A percentile compares a stretch with the other conserved stretches of the same genome.
phyloP scores from a whole-genome alignment of 2,113 vertebrate species.

The Raja brachyura region DNA sequence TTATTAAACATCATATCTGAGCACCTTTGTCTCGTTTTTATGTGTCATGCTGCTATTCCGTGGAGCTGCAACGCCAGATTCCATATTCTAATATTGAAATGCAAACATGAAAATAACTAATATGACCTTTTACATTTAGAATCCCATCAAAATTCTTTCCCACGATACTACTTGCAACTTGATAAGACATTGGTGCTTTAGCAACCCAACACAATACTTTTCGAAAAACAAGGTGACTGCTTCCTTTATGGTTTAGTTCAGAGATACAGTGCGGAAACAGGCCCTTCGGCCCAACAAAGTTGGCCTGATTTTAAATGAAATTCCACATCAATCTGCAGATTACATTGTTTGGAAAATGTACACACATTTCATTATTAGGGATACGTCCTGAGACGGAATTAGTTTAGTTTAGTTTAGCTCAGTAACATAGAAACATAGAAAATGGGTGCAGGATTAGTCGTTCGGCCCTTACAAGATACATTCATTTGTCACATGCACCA shows the following conservation, averaged over 20 bases:
- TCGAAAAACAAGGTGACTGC: background rate
- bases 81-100: background rate
- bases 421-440: too few species aligned
- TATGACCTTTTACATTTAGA: constrained; percentile 13
- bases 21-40: background rate
- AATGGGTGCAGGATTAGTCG: too few species aligned
- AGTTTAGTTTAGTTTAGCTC: too few species aligned
- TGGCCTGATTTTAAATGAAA: background rate
- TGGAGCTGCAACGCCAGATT: background rate
- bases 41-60: background rate
- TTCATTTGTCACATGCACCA: too few species aligned
- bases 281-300: background rate
- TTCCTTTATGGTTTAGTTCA: too few species aligned
- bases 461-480: too few species aligned
- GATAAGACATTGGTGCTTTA: background rate
- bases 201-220: background rate
- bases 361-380: background rate
- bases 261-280: background rate
- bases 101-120: background rate
- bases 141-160: constrained; percentile 17
- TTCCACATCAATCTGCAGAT: background rate
- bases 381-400: background rate
- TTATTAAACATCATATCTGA: background rate
- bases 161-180: background rate
- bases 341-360: background rate